phyloP scores from a whole-genome alignment of 1,140 invertebrate genomes.

The Luehdorfia chinensis region DNA sequence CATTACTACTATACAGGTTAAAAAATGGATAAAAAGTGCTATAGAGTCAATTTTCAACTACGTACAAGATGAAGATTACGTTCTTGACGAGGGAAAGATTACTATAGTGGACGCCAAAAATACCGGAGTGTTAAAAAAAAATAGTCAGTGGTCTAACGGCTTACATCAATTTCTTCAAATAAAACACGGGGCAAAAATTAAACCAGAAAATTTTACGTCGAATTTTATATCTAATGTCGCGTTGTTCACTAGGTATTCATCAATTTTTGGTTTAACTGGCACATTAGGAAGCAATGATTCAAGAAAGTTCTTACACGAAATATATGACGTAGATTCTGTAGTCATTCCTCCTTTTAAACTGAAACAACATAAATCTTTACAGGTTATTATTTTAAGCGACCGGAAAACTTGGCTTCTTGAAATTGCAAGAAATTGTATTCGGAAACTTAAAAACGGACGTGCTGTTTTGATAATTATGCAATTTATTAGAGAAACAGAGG shows the following conservation, averaged over 20 bases:
- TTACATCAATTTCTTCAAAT: slow-evolving; percentile 9
- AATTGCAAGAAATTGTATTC: slow-evolving; percentile 5
- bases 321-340: not conserved
- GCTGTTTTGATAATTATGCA: slow-evolving; percentile 4
- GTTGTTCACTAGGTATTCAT: not conserved
- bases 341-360: slow-evolving; percentile 1
- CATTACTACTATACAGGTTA: not conserved
- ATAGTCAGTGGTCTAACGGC: not conserved
- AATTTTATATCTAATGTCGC: slow-evolving; percentile 6
- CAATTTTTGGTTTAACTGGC: slow-evolving; percentile 1
- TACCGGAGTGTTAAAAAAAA: slow-evolving; percentile 3
- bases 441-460: not conserved
- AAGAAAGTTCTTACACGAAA: not conserved
- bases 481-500: slow-evolving; percentile 5
- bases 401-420: not conserved
- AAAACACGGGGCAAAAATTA: slow-evolving; percentile 4
- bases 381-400: not conserved
- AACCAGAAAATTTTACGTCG: not conserved
- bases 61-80: slow-evolving; percentile 5
- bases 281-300: slow-evolving; percentile 1
- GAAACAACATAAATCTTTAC: not conserved
- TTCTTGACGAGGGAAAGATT: not conserved
- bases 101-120: not conserved
- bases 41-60: slow-evolving; percentile 3
- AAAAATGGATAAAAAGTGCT: slow-evolving; percentile 1